phyloP scores from a whole-genome alignment of 2,113 vertebrate genomes.

The Tricholaema leucomelas region DNA sequence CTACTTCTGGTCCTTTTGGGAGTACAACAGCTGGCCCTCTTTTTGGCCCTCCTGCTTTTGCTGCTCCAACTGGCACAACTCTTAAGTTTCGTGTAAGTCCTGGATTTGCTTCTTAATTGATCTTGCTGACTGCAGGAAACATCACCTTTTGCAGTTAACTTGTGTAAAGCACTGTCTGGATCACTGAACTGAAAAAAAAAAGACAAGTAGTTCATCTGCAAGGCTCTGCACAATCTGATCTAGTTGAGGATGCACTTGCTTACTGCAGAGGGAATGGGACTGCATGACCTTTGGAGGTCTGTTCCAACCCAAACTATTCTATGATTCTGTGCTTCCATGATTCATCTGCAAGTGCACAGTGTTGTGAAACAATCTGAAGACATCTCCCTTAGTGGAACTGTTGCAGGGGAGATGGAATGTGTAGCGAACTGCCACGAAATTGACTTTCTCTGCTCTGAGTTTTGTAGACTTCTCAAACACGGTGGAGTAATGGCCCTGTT shows the following conservation, averaged over 20 bases:
- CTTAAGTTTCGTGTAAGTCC: slow-evolving; percentile 93
- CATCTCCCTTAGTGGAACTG: too few species aligned
- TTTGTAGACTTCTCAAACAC: background rate
- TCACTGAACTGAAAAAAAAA: too few species aligned
- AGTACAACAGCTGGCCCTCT: slow-evolving; percentile 85
- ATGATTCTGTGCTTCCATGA: too few species aligned
- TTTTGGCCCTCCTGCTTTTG: slow-evolving; percentile 89
- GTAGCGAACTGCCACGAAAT: background rate
- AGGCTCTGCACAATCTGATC: too few species aligned
- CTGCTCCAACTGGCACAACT: slow-evolving; percentile 89
- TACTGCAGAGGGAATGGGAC: too few species aligned
- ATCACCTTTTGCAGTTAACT: background rate
- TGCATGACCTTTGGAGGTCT: too few species aligned
- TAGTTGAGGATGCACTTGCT: too few species aligned
- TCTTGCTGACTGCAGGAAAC: too few species aligned
- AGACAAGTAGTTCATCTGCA: too few species aligned
- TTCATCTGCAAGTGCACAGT: too few species aligned
- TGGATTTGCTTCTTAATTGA: background rate
- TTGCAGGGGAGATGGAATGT: background rate
- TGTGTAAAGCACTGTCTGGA: background rate
- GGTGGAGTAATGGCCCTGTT: fast-evolving
- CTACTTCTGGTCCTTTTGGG: slow-evolving; percentile 90
- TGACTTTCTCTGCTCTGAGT: background rate
- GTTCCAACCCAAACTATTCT: too few species aligned
- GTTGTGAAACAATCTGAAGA: background rate